Evolutionary conservation across 2,888 invertebrate genomes (phyloP), one percentile per base, ranked within the genome.

Genomic region (Eledone cirrhosa): DNA sequence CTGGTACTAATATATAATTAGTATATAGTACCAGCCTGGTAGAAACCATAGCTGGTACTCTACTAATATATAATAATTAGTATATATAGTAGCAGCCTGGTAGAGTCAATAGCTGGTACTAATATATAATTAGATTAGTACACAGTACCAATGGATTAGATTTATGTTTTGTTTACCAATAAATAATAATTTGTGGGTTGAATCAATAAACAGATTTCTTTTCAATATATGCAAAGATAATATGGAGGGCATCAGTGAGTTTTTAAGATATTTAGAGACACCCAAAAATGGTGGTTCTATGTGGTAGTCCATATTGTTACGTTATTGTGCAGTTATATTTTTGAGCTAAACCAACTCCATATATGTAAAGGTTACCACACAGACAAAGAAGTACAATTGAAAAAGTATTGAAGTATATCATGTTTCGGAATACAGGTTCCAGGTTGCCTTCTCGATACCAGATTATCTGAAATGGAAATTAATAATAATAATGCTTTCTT

Each of bases 381-480:
- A 91, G 84, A 85, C 90, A 91, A 24, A 91, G 83, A 75, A 91
- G 81, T 48, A 91, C 85, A 80, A 91, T 87, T 11, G 89, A 87
- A 53, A 91, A 86, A 19, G 91, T 89, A 85, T 92, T 92, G 84
- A 87, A 90, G 82, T 90, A 91, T 77, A 91, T 91, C 82, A 91
- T 85, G 19, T 85, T 87, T 75, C 91, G 85, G 82, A 92, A 91
- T 83, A 90, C 90, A 0, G 91, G 91, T 82, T 92, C 91, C 79
- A 92, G 82, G 81, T 91, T 91, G 29, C 90, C 90, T 85, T 90
- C 90, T 79, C 91, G 84, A 81, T 91, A 91, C 91, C 91, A 91
- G 78, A 87, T 87, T 79, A 91, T 90, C 91, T 91, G 88, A 41
- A 87, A 87, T 24, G 78, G 59, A 78, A 80, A 82, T 41, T 41